Evolutionary conservation across 2,113 vertebrate genomes (phyloP), one percentile per base, ranked within the genome.

Genomic region (Corydoras sp.): DNA sequence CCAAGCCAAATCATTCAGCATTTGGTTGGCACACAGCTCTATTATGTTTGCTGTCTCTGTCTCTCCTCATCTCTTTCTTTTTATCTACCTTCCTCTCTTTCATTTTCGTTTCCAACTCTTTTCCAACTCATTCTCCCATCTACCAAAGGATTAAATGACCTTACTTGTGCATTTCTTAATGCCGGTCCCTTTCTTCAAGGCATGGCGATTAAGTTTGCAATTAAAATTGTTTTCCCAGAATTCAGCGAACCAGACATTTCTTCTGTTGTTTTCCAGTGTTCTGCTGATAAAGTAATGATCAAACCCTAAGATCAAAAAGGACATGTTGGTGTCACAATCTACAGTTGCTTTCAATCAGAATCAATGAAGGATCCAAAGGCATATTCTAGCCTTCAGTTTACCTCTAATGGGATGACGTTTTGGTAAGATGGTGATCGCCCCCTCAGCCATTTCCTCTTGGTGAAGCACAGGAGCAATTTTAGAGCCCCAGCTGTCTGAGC

Each of bases 401-500:
- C 95, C 96, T 94, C 76, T 92, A 77, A 97, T 93, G 0, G 94
- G 92, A 82, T 91, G 92, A 18, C 96, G 85, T 81, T 95, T 96
- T 77, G 96, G 96, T 80, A 98, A 88, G 85, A 99, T 94, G 67
- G 96, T 98, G 80, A 99, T 92, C 0, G 96, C 94, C 5, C 96
- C 96, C 82, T 97, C 95, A 0, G 95, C 96, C 88, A 95, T 92
- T 80, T 96, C 95, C 86, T 99, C 95, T 81, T 97, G 91, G 77
- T 93, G 88, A 72, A 95, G 86, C 29, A 98, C 93, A 0, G 96
- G 96, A 2, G 94, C 87, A 0, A 92, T 96, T 88, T 99, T 99
- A 75, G 95, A 97, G 75, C 96, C 96, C 96, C 95, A 98, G 87
- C 96, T 98, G 86, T 98, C 96, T 0, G 96, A 98, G 60, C 96